Evolutionary conservation across 1,140 invertebrate species (phyloP).

Genomic region (Listronotus bonariensis): DNA sequence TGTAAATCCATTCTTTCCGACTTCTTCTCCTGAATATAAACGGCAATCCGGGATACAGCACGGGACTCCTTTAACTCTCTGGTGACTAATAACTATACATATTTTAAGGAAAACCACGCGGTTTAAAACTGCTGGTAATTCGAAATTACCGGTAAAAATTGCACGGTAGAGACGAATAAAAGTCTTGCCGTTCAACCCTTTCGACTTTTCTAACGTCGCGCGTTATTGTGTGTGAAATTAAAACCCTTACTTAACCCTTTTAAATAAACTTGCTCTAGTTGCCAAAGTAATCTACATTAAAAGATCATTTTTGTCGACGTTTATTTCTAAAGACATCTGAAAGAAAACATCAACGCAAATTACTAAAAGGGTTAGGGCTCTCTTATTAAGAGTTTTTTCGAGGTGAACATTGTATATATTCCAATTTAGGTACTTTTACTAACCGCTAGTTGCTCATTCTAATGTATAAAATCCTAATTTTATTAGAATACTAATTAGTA

Average conservation of each 20-base stretch:
- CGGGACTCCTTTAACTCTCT: conserved; percentile 27
- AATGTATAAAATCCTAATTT: too few relatives aligned
- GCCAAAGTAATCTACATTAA: conserved; percentile 20
- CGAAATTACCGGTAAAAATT: conserved; percentile 48
- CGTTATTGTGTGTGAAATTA: conserved; percentile 55
- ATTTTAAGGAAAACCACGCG: conserved; percentile 41
- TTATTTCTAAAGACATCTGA: conserved; percentile 5
- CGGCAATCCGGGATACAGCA: conserved; percentile 21
- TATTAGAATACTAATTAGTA: too few relatives aligned
- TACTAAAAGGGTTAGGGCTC: too few relatives aligned
- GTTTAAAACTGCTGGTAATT: conserved; percentile 50
- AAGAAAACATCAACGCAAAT: background rate
- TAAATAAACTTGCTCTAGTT: conserved; percentile 24
- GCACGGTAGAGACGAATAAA: conserved; percentile 46
- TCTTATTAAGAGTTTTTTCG: too few relatives aligned
- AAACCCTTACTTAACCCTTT: conserved; percentile 45
- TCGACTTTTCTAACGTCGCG: conserved; percentile 42
- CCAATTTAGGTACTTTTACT: too few relatives aligned
- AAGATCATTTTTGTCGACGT: conserved; percentile 6
- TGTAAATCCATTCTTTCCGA: conserved; percentile 38
- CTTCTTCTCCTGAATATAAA: conserved; percentile 26
- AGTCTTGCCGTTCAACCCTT: conserved; percentile 44
- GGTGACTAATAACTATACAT: conserved; percentile 43
- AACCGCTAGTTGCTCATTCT: too few relatives aligned
- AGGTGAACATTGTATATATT: too few relatives aligned